Evolutionary conservation across 2,113 vertebrate genomes (phyloP), one percentile per base, ranked within the genome.

Genomic region (Anarhynchus alexandrinus): DNA sequence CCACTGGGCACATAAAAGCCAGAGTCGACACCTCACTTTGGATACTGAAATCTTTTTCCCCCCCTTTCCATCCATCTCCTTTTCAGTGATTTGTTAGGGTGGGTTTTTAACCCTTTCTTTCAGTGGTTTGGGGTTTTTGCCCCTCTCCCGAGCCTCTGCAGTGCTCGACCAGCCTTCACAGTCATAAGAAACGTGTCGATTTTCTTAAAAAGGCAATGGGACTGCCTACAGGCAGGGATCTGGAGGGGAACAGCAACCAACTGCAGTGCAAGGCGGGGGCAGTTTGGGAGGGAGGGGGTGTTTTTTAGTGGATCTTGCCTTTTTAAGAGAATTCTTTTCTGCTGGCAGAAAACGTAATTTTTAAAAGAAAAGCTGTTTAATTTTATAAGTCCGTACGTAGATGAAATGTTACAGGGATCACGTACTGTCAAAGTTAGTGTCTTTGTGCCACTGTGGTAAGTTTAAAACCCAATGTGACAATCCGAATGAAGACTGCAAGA

Each of bases 261-360:
- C 23, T 30, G 55, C 72, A n/a, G 36, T 10, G 72, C 58, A 73
- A 83, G 40, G 40, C 0, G 0, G 30, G 65, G 27, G 32, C 18
- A 70, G 40, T 54, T 84, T 78, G 29, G 57, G 69, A 79, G 32
- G 27, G 51, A 71, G 12, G 11, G 15, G 34, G 6, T 47, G 25
- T 1, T 15, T 79, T 86, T 67, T 82, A 72, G 47, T 79, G 61
- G 57, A 45, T 51, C 62, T 82, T 92, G 91, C 83, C 93, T 95
- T 95, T 95, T 96, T 72, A 91, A 95, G 78, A 66, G 81, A 89
- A 93, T 76, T 91, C 38, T 94, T 96, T 96, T 96, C 97, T 97
- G 96, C 95, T 97, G 97, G 96, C 96, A 95, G 97, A 95, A 97
- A 96, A 94, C 9, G 26, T 73, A 32, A 47, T 82, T 88, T 87